Percentiles rank a stretch among this genome's conserved stretches.
Conservation (phyloP, 2,888 invertebrate genomes). For the Metellina segmentata region DNA sequence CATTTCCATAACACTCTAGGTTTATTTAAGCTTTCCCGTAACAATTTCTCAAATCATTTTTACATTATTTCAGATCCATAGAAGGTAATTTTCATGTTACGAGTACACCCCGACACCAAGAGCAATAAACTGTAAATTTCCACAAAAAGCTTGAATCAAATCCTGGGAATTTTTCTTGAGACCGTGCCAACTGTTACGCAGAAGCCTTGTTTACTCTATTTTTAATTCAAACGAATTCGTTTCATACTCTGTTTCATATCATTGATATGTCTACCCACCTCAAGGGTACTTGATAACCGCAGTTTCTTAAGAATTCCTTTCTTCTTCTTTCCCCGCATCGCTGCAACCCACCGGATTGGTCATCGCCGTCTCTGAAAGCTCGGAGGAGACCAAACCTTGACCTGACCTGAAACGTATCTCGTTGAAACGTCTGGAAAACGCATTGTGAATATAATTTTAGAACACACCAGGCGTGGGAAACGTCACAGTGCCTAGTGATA, state of each 20-base stretch:
- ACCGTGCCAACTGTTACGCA: too few species aligned
- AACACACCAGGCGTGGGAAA: slow-evolving; percentile 50
- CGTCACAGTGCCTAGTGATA: slow-evolving; percentile 15
- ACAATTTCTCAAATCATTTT: too few species aligned
- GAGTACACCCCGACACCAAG: too few species aligned
- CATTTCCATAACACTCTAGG: too few species aligned
- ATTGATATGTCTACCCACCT: slow-evolving; percentile 51
- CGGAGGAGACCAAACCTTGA: slow-evolving; percentile 34
- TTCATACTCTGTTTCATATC: slow-evolving; percentile 6
- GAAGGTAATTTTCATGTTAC: too few species aligned
- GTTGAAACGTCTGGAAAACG: slow-evolving; percentile 11
- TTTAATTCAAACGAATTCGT: not conserved
- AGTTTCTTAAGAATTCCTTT: slow-evolving; percentile 28
- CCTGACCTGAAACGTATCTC: slow-evolving; percentile 56
- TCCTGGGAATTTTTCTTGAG: too few species aligned
- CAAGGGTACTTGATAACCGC: slow-evolving; percentile 58
- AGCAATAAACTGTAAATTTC: too few species aligned
- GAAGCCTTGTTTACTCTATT: slow-evolving; percentile 6
- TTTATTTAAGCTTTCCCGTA: too few species aligned
- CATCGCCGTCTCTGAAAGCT: not conserved
- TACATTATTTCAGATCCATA: too few species aligned
- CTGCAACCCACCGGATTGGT: slow-evolving; percentile 22
- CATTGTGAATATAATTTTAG: slow-evolving; percentile 23
- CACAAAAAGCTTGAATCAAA: too few species aligned
- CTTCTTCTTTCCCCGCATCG: not conserved